Conservation (phyloP, 2,797 vertebrate species). For the Neomorphus geoffroyi region DNA sequence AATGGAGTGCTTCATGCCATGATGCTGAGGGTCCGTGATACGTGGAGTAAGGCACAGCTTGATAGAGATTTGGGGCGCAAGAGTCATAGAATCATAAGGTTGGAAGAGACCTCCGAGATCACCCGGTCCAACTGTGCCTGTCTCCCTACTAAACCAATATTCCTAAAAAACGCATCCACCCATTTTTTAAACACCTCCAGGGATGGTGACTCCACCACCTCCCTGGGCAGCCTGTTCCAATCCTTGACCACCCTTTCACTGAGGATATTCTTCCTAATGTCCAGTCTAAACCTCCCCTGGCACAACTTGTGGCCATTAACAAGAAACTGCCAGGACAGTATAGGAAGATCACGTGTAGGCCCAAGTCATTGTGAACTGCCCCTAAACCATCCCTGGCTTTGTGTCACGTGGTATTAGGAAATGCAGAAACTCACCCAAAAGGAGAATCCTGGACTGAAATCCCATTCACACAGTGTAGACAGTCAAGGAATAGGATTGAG, state of each 20-base stretch:
- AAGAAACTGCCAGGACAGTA: background rate
- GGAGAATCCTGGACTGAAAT: background rate
- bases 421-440: background rate
- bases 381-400: background rate
- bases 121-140: too few relatives aligned
- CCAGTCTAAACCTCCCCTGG: too few relatives aligned
- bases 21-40: background rate
- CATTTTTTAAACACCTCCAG: too few relatives aligned
- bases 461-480: accelerated
- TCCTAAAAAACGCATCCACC: too few relatives aligned
- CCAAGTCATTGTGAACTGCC: background rate
- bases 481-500: background rate
- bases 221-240: too few relatives aligned
- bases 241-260: too few relatives aligned
- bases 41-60: background rate
- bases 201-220: too few relatives aligned
- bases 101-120: too few relatives aligned
- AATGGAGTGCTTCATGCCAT: background rate
- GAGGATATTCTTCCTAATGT: too few relatives aligned
- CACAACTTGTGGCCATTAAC: too few relatives aligned
- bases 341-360: background rate
- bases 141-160: too few relatives aligned
- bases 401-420: background rate
- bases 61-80: accelerated
- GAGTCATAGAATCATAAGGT: too few relatives aligned